Evolutionary conservation across 1,140 invertebrate species (phyloP), one percentile per base, ranked within the genome.

Genomic region (Drosophila watanabei): DNA sequence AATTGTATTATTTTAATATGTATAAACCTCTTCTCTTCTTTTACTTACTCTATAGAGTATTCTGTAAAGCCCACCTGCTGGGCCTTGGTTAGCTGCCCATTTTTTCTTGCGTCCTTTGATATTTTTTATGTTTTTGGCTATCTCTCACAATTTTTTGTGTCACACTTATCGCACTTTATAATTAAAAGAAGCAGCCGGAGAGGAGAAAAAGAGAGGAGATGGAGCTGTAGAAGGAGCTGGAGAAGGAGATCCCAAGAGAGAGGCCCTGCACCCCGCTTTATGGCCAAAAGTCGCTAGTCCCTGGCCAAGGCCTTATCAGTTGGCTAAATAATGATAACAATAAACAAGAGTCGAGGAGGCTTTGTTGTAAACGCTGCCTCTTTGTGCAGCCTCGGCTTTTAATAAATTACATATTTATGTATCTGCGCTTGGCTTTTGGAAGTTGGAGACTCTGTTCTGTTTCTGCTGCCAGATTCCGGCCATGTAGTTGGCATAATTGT

Each of bases 81-180:
- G 30, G 24, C 5, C 11, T 9, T 3, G 0, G 9, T 13, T 11
- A 56, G 33, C 24, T 59, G 16, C 18, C 45, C 24, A 7, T 18
- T 20, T 46, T 62, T 59, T 32, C 48, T 35, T 39, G 39, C 45
- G 11, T 63, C 57, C 58, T 33, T 18, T 48, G 41, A 48, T 56
- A 54, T 60, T 62, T 62, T 51, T 63, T 39, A 28, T 60, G 20
- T 33, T 60, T 41, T 65, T 56, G 57, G 43, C 65, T 80, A 65
- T 78, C 61, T 78, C 28, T 49, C 30, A 32, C 72, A 75, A 57
- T 82, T 82, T 63, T 64, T 63, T 63, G 76, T 88, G 85, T 88
- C 86, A 85, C 85, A 89, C 90, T 88, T 88, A 89, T 88, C 86
- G 85, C 86, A 90, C 86, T 88, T 88, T 88, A 89, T 88, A 88